A percentile compares a stretch with the other conserved stretches of the same genome.
Conservation (phyloP, 1,140 invertebrate genomes). For the Rhagoletis zephyria region DNA sequence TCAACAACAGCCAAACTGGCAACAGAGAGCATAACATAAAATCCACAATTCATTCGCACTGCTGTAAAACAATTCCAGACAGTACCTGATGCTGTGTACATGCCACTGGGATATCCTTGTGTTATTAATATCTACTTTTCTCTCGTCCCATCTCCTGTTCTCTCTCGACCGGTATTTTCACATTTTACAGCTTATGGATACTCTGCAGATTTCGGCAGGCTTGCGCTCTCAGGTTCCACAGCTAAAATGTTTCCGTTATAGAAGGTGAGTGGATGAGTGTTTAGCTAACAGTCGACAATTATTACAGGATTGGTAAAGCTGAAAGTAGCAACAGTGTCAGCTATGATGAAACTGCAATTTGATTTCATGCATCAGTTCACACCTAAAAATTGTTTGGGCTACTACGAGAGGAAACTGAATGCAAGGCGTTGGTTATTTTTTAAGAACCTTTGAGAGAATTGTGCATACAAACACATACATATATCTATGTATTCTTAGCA, state of each 20-base stretch:
- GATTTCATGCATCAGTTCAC: slow-evolving; percentile 50
- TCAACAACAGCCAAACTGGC: neutral
- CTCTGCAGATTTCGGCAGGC: neutral
- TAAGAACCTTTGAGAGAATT: neutral
- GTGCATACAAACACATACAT: neutral
- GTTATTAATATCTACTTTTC: neutral
- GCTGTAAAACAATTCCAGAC: neutral
- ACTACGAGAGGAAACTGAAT: neutral
- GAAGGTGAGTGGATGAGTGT: neutral
- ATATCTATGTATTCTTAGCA: neutral
- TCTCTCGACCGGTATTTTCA: neutral
- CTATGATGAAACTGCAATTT: neutral
- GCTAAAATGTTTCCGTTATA: neutral
- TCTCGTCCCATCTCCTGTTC: neutral
- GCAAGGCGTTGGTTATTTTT: neutral
- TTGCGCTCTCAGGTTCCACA: neutral
- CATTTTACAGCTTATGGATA: too few species aligned
- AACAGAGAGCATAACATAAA: neutral
- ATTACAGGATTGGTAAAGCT: neutral
- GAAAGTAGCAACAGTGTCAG: neutral
- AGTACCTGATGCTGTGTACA: neutral
- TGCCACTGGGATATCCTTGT: neutral
- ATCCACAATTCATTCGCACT: slow-evolving; percentile 27
- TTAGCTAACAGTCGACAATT: neutral
- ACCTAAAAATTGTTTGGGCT: slow-evolving; percentile 33